Evolutionary conservation across 2,113 vertebrate genomes (phyloP).

Genomic region (Amazona guildingii): DNA sequence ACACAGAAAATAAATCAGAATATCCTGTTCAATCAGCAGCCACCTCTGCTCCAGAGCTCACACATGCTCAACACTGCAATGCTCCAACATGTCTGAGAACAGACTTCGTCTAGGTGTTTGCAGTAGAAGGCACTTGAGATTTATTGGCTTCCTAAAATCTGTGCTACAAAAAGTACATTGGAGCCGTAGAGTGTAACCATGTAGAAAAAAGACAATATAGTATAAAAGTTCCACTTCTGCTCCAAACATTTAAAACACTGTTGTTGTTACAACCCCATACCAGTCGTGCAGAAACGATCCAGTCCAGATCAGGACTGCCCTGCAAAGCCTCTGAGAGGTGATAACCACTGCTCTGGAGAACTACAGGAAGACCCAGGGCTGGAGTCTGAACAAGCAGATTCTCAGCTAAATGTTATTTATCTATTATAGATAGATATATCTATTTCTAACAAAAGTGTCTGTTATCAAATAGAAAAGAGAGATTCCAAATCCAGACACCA

Average conservation of each 20-base stretch:
- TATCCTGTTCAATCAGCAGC: background rate
- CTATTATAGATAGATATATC: background rate
- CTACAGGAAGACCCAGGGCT: no score
- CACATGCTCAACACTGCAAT: background rate
- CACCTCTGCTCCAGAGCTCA: background rate
- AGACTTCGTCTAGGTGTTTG: background rate
- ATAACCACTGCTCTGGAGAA: background rate
- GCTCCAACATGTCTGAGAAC: fast-evolving
- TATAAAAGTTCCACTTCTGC: background rate
- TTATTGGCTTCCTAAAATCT: background rate
- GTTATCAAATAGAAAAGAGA: background rate
- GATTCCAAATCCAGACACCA: background rate
- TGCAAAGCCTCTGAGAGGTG: background rate
- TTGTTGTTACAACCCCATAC: background rate
- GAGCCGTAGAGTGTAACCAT: background rate
- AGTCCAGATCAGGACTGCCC: background rate
- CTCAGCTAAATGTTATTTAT: background rate
- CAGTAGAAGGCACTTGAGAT: background rate
- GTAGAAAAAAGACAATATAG: background rate
- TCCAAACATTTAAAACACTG: background rate
- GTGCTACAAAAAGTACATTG: background rate
- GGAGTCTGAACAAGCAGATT: background rate
- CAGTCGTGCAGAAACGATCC: background rate
- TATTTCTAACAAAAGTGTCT: no score
- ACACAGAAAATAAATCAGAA: background rate